Percentiles rank a stretch among this genome's conserved stretches.
Evolutionary conservation across 2,888 invertebrate species (phyloP).

Genomic region (Patella ulyssiponensis): DNA sequence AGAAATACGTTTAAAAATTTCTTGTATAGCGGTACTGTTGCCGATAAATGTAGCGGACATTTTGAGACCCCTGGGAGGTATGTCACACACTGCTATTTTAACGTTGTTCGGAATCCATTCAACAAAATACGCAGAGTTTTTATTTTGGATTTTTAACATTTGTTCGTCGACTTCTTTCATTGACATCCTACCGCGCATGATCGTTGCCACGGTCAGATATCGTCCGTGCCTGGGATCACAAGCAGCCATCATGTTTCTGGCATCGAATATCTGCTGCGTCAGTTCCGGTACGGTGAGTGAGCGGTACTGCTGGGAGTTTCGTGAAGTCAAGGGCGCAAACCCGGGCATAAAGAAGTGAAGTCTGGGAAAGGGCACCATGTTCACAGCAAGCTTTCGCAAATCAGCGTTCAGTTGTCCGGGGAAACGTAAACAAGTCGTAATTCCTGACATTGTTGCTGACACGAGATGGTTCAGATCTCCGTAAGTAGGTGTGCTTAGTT

Average conservation of each 20-base stretch:
- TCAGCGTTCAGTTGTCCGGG: no score
- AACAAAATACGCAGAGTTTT: conserved; percentile 88
- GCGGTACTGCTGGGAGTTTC: no score
- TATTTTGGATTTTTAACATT: conserved; percentile 88
- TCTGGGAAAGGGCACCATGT: no score
- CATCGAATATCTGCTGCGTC: conserved; percentile 33
- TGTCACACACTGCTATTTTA: conserved; percentile 92
- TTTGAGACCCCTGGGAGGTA: conserved; percentile 88
- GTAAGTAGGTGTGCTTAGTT: conserved; percentile 85
- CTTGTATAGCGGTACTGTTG: conserved; percentile 51
- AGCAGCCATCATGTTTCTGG: conserved; percentile 36
- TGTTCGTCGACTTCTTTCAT: conserved; percentile 77
- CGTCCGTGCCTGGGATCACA: conserved; percentile 28
- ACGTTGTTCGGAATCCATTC: conserved; percentile 96
- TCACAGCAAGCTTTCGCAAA: no score
- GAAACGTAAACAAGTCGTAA: conserved; percentile 79
- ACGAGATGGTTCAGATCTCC: conserved; percentile 74
- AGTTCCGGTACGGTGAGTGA: conserved; percentile 37
- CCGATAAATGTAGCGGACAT: conserved; percentile 60
- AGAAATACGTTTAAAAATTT: conserved; percentile 64
- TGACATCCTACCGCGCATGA: conserved; percentile 34
- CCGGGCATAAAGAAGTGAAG: conserved; percentile 32
- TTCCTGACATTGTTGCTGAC: conserved; percentile 74
- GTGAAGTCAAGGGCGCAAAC: no score
- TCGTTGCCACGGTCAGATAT: conserved; percentile 30